A percentile compares a stretch with the other conserved stretches of the same genome.
Evolutionary conservation across 23 tunicate species (phyloP).

Genomic region (Ciona savignyi): DNA sequence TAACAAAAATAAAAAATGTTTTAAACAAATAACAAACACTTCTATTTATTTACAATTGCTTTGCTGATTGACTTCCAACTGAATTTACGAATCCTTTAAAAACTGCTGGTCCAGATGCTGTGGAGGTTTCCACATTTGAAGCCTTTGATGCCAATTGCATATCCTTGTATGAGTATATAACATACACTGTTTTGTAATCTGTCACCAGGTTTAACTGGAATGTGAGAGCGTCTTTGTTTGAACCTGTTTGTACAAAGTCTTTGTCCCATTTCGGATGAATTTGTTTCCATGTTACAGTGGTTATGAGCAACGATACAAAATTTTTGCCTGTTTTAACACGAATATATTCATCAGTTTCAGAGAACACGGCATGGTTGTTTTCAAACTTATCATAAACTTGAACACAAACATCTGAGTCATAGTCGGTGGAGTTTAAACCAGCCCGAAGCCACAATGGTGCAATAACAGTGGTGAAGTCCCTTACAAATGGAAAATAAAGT

Average conservation of each 20-base stretch:
- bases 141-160: constrained; percentile 5
- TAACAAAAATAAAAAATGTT: no score
- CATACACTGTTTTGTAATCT: constrained; percentile 26
- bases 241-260: not conserved
- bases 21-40: no score
- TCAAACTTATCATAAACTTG: not conserved
- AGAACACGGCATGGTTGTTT: not conserved
- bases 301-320: constrained; percentile 12
- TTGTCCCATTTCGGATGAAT: constrained; percentile 28
- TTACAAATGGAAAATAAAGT: constrained; percentile 18
- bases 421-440: not conserved
- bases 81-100: constrained; percentile 43
- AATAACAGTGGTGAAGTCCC: constrained; percentile 27
- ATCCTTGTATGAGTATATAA: constrained; percentile 30
- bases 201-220: constrained; percentile 47
- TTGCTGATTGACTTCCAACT: not conserved
- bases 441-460: constrained; percentile 64
- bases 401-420: constrained; percentile 25
- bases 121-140: constrained; percentile 17
- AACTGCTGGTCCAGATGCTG: constrained; percentile 43
- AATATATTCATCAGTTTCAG: not conserved
- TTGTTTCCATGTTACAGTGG: constrained; percentile 45
- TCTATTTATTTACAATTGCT: not conserved
- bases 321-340: not conserved
- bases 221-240: constrained; percentile 3